Base-by-base conservation (phyloP, 1,140 invertebrate genomes). In the Macrobrachium nipponense region DNA sequence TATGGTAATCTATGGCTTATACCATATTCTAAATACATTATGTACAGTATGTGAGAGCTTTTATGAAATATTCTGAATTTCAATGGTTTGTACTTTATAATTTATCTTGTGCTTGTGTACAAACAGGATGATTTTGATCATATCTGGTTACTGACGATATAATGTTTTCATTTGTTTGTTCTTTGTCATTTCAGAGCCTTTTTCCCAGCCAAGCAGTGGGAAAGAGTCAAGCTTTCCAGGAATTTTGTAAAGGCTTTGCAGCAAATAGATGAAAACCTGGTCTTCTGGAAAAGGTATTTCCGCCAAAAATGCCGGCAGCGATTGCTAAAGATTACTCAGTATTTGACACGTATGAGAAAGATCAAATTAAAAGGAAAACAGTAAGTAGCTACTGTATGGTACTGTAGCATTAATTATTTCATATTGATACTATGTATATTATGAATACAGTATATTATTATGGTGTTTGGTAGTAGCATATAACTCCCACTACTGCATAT, bases 281-380 rank as follows among this genome's bases (percentile, higher is more conserved):
- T 98, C n/a, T n/a, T 97, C 90, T 98, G 97, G 97, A 95, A 96
- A 58, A 94, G 94, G 68, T 98, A 96, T 90, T 95, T 98, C 80
- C 95, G 95, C 90, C 93, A 96, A 90, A n/a, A 98, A 94, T 98
- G 97, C 89, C 98, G 99, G 91, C 97, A 99, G 90, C 94, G 98
- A 89, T n/a, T 98, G 91, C 93, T 98, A 0, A 99, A 98, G 92
- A 98, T 99, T 44, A 98, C 96, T 68, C 98, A 99, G 90, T 99
- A 99, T 93, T 92, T 99, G 11, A 98, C 98, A 90, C 94, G 98
- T 61, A 99, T 99, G 95, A 94, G 98, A 90, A 98, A 97, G 92
- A 91, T 99, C 58, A 95, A 94, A 90, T 91, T 99, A 51, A 51
- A 12, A 51, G 94, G 96, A 90, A 94, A 96, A 92, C 95, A 96